Percentiles rank a stretch among this genome's conserved stretches.
These are phyloP conservation scores for Polylopha cassiicola DNA, from an alignment of 2,888 invertebrate genomes.

Conservation along the genomic window DNA sequence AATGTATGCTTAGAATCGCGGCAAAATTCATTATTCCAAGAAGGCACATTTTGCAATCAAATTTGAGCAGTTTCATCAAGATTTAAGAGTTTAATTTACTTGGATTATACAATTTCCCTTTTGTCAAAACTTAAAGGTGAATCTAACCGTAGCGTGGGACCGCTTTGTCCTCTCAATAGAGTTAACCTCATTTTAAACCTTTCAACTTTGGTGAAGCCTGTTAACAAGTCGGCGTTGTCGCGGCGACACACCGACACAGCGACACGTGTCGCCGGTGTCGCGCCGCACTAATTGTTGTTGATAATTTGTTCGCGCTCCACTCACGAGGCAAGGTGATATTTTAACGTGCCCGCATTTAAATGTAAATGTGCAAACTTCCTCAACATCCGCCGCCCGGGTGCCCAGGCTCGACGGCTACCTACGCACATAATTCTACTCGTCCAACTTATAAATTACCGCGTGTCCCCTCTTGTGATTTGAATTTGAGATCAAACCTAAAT, in stretches of 20 bases:
- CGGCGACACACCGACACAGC: conserved; percentile 29
- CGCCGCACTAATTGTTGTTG: conserved; percentile 62
- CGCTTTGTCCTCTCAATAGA: neutral
- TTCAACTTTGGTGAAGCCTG: conserved; percentile 8
- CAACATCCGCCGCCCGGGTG: too few species aligned
- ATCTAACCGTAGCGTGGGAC: neutral
- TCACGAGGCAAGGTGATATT: conserved; percentile 57
- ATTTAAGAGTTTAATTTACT: too few species aligned
- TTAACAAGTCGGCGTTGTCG: conserved; percentile 22
- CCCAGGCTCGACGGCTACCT: conserved; percentile 51
- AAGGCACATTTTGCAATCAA: too few species aligned
- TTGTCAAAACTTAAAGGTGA: neutral
- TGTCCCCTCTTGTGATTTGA: conserved; percentile 47
- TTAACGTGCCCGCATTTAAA: conserved; percentile 63
- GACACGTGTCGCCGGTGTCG: conserved; percentile 37
- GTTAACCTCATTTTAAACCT: conserved; percentile 13
- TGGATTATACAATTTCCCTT: conserved; percentile 4
- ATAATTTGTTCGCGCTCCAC: conserved; percentile 53
- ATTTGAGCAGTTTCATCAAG: too few species aligned
- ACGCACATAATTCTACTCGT: conserved; percentile 61
- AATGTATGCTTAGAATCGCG: too few species aligned
- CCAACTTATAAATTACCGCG: conserved; percentile 57
- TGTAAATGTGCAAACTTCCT: conserved; percentile 67
- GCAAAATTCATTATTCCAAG: too few species aligned
- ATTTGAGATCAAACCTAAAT: conserved; percentile 53